These are phyloP conservation scores for Pleuronectes platessa DNA, from an alignment of 2,113 vertebrate species.

Conservation along the genomic window DNA sequence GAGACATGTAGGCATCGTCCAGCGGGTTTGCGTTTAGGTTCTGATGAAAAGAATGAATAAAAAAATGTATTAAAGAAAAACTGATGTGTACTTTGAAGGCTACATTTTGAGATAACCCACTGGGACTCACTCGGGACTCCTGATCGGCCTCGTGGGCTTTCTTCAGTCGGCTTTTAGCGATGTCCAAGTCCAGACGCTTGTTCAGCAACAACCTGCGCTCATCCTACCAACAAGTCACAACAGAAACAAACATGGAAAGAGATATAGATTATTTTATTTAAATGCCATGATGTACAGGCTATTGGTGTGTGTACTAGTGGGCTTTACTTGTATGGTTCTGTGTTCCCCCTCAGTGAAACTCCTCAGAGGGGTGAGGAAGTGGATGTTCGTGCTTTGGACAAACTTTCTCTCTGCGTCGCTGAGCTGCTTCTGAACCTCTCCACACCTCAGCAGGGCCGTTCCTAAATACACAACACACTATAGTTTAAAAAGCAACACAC, in stretches of 20 bases:
- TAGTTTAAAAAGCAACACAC: not conserved
- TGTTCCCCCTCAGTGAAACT: conserved; percentile 93
- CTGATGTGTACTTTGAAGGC: not conserved
- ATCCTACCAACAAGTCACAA: conserved; percentile 48
- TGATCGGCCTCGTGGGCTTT: conserved; percentile 72
- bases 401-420: conserved; percentile 90
- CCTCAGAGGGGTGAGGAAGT: conserved; percentile 91
- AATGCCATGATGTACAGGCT: not conserved
- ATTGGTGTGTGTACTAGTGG: not conserved
- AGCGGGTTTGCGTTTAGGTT: conserved; percentile 66
- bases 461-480: conserved; percentile 76
- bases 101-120: not conserved
- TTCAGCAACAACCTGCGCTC: conserved; percentile 75
- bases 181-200: conserved; percentile 78
- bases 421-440: conserved; percentile 91
- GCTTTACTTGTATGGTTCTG: conserved; percentile 89
- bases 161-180: conserved; percentile 69
- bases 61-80: not conserved
- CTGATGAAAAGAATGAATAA: conserved; percentile 40
- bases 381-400: conserved; percentile 90
- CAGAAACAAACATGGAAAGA: not conserved
- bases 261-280: not conserved
- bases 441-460: conserved; percentile 90
- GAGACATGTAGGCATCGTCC: conserved; percentile 64
- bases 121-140: conserved; percentile 68